A percentile compares a stretch with the other conserved stretches of the same genome.
phyloP scores from a whole-genome alignment of 2,888 invertebrate genomes.

The Andrena dorsata region DNA sequence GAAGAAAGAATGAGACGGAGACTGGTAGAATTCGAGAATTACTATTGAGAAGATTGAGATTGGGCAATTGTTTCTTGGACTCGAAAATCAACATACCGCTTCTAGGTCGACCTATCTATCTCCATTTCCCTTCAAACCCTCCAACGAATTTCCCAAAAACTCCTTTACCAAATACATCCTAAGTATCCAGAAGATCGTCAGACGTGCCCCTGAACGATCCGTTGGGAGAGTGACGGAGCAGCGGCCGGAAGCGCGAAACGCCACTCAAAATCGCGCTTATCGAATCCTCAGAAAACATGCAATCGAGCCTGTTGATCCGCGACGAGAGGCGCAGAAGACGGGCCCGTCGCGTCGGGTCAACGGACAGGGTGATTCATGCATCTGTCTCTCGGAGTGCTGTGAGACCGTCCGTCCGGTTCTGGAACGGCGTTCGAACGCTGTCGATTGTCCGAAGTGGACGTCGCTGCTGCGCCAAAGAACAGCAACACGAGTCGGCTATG shows the following conservation, averaged over 20 bases:
- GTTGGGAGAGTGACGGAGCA: background rate
- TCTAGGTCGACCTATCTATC: too few species aligned
- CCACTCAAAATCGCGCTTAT: slow-evolving; percentile 23
- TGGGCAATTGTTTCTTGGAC: too few species aligned
- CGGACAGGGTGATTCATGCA: slow-evolving; percentile 68
- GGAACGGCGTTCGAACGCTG: slow-evolving; percentile 63
- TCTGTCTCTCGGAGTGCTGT: slow-evolving; percentile 53
- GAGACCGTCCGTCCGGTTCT: slow-evolving; percentile 64
- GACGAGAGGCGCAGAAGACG: slow-evolving; percentile 12
- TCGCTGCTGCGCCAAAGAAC: slow-evolving; percentile 68
- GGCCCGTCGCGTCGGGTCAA: slow-evolving; percentile 59
- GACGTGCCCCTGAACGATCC: background rate
- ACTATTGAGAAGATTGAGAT: too few species aligned
- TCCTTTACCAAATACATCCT: too few species aligned
- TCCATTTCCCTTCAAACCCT: too few species aligned
- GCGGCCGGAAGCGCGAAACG: background rate
- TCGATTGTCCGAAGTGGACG: slow-evolving; percentile 71
- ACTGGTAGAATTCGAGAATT: too few species aligned
- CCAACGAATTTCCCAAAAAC: too few species aligned
- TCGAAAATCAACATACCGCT: too few species aligned
- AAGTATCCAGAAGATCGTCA: too few species aligned
- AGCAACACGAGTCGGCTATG: slow-evolving; percentile 80
- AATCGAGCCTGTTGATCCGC: slow-evolving; percentile 24
- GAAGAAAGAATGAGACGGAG: too few species aligned
- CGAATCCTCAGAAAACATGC: slow-evolving; percentile 3